Evolutionary conservation across 2,888 invertebrate genomes (phyloP), one percentile per base, ranked within the genome.

Genomic region (Callyntrura guangdongensis): DNA sequence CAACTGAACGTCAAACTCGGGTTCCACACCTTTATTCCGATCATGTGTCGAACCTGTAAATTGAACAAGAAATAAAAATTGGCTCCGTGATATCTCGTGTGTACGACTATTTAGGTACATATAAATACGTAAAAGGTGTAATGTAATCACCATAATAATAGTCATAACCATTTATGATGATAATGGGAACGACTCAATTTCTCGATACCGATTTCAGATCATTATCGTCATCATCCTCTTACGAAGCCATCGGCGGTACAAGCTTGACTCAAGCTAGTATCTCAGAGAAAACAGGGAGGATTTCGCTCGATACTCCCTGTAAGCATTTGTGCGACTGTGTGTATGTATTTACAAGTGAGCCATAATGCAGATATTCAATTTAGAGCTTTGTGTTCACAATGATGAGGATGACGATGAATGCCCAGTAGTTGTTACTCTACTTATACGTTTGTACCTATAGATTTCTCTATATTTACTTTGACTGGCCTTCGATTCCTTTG

Each of bases 1-100:
- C 94, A 98, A 95, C 87, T 97, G 97, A 94, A 97, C 97, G 94
- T 98, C 96, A 95, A 98, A 98, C 95, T 97, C 97, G 4, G 98
- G 98, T 94, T 96, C 96, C 59, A 81, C 22, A 0, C 88, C 88
- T 49, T 90, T 89, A 72, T 64, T 69, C 86, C 92, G 79, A 79
- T 92, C 93, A 86, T 93, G 93, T 79, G 91, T 93, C 56, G 79
- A 79, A 79, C 79, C 79, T 79, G 79, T 22, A 79, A 79, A 27
- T 77, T 22, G 49, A 77, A 79, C 8, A 79, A 27, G 9, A 56
- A 56, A 79, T 79, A 36, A 56, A 47, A 79, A 17, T 17, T 27
- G 27, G 17, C 59, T 79, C n/a, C 12, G 20, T 49, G 25, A 17
- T 69, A 49, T 53, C 27, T 56, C 49, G n/a, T 22, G 14, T 36